Evolutionary conservation across 2,113 vertebrate species (phyloP), one percentile per base, ranked within the genome.

Genomic region (Geococcyx californianus): DNA sequence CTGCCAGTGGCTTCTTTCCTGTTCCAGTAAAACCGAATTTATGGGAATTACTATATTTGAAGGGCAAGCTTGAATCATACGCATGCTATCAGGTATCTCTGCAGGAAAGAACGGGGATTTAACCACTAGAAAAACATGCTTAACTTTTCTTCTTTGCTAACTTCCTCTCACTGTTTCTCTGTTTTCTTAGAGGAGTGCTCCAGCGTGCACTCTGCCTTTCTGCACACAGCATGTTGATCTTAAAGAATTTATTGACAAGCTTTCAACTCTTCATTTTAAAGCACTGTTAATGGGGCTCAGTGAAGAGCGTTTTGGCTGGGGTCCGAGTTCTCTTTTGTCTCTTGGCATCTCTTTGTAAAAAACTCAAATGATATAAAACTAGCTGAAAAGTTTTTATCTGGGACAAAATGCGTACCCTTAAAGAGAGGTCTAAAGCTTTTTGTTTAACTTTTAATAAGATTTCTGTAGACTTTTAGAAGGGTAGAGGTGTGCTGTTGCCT

Each of bases 261-360:
- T 84, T 72, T 52, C 16, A n/a, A 76, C 25, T 51, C 52, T 49
- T 16, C 36, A 14, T 60, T 79, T 49, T 44, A 10, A 86, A 54
- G 34, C 40, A 44, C 11, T 4, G 1, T 40, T 84, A 67, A n/a
- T 28, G 5, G 8, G 25, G 8, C 29, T 73, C 28, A 47, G 0
- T 38, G 54, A 64, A 59, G 29, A 64, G 18, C 10, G 17, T 38
- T 75, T 21, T 31, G n/a, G 25, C n/a, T 52, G 11, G 47, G 31
- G 9, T 40, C 13, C 31, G 33, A 8, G 15, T 79, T 87, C 60
- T 74, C 11, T 64, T 84, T 36, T 68, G 20, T 52, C 68, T 63
- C 20, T 73, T 59, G 10, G 25, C 10, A 33, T 52, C 11, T 83
- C 51, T 78, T 91, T 54, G 54, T 16, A 73, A 60, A 81, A 24